These are phyloP conservation scores for Drosophila subquinaria DNA, from an alignment of 2,888 invertebrate genomes.

Conservation along the genomic window DNA sequence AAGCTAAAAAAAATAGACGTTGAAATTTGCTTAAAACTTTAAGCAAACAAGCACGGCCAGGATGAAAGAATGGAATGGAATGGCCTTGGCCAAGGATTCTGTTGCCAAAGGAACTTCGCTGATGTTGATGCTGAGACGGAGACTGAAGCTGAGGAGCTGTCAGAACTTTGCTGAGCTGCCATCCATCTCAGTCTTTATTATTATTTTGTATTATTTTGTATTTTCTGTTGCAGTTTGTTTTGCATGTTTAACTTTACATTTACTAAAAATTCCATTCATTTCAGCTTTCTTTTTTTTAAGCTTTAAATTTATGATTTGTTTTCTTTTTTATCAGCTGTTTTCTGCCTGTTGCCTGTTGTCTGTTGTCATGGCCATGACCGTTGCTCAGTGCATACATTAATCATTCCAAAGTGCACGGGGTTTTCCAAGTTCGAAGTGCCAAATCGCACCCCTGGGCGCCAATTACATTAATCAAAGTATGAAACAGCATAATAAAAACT, in stretches of 20 bases:
- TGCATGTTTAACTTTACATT: constrained; percentile 60
- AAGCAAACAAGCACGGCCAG: constrained; percentile 63
- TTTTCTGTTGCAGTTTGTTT: constrained; percentile 27
- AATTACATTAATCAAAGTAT: constrained; percentile 76
- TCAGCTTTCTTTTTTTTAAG: constrained; percentile 18
- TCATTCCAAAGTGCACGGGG: constrained; percentile 57
- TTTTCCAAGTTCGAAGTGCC: constrained; percentile 54
- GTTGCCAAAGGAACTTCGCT: constrained; percentile 41
- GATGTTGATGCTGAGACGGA: constrained; percentile 10
- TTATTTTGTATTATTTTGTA: constrained; percentile 7
- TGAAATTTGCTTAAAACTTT: constrained; percentile 74
- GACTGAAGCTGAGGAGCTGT: constrained; percentile 28
- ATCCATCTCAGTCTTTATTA: constrained; percentile 50
- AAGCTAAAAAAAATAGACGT: constrained; percentile 17
- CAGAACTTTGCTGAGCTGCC: constrained; percentile 45
- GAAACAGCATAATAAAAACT: constrained; percentile 9
- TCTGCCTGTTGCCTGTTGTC: constrained; percentile 36
- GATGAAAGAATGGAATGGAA: constrained; percentile 12
- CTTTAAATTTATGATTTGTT: constrained; percentile 41
- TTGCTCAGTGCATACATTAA: constrained; percentile 56
- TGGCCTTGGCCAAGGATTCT: constrained; percentile 43
- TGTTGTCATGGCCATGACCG: background rate
- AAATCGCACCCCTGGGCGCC: constrained; percentile 53
- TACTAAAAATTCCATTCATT: constrained; percentile 40
- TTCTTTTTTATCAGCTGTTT: constrained; percentile 33